These are phyloP conservation scores for Limnodromus scolopaceus DNA, from an alignment of 2,797 vertebrate genomes.

Conservation along the genomic window DNA sequence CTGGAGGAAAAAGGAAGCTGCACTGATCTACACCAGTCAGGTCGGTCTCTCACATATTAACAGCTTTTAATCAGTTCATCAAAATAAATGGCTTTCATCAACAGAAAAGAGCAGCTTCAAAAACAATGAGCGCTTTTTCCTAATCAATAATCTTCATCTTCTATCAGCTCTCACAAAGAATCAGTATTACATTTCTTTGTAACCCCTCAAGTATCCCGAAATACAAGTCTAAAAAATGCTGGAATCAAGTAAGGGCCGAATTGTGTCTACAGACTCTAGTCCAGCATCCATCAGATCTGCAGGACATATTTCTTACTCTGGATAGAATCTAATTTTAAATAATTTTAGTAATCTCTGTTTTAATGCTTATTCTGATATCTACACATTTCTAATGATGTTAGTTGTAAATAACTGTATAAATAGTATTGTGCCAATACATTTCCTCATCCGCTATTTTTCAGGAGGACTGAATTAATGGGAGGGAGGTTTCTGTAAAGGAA, in stretches of 20 bases:
- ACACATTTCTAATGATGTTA: background rate
- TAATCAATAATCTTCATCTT: background rate
- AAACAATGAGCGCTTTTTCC: background rate
- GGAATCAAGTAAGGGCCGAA: background rate
- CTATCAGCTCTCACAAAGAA: background rate
- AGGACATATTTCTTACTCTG: background rate
- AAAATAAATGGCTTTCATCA: background rate
- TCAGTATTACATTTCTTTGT: background rate
- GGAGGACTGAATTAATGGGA: conserved; percentile 44
- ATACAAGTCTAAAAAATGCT: background rate
- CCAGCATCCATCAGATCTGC: background rate
- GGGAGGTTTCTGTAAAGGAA: conserved; percentile 3
- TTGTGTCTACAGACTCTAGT: background rate
- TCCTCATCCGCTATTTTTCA: conserved; percentile 40
- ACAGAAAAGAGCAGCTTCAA: background rate
- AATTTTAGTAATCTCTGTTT: background rate
- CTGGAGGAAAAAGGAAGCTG: background rate
- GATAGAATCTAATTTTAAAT: background rate
- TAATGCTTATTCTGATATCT: background rate
- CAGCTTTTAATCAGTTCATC: background rate
- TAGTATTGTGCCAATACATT: background rate
- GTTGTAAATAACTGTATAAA: conserved; percentile 6
- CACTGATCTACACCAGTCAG: background rate
- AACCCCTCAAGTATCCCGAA: background rate
- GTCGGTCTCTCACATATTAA: background rate